Evolutionary conservation across 2,888 invertebrate genomes (phyloP).

Genomic region (Temnothorax rugatulus): DNA sequence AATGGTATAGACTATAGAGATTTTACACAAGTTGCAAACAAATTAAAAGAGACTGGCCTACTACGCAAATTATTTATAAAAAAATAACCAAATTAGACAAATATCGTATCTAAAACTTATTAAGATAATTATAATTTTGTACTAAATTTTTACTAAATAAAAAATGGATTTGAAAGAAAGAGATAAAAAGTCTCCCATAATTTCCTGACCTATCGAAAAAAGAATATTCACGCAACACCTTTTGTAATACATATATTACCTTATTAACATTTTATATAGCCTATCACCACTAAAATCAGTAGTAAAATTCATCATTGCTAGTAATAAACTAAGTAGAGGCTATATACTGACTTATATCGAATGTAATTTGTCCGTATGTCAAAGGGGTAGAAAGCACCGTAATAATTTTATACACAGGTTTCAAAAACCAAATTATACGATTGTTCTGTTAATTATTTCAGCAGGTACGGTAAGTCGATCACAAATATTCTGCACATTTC

Average conservation of each 20-base stretch:
- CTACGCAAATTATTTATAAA: constrained; percentile 40
- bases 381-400: constrained; percentile 68
- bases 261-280: constrained; percentile 42
- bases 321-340: constrained; percentile 57
- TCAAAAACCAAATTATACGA: constrained; percentile 58
- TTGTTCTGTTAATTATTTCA: constrained; percentile 71
- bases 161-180: background rate
- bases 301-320: constrained; percentile 36
- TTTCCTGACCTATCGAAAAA: constrained; percentile 31
- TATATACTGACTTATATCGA: constrained; percentile 65
- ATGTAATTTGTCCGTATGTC: constrained; percentile 53
- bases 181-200: constrained; percentile 33
- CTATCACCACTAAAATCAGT: constrained; percentile 38
- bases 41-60: constrained; percentile 31
- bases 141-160: constrained; percentile 10
- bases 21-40: constrained; percentile 22
- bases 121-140: background rate
- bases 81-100: constrained; percentile 24
- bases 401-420: constrained; percentile 63
- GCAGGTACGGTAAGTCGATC: constrained; percentile 76
- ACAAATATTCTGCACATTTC: constrained; percentile 70
- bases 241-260: constrained; percentile 8
- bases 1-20: background rate
- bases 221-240: background rate
- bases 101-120: constrained; percentile 43